These are phyloP conservation scores for Rhinoraja longicauda DNA, from an alignment of 2,797 vertebrate species.

Conservation along the genomic window DNA sequence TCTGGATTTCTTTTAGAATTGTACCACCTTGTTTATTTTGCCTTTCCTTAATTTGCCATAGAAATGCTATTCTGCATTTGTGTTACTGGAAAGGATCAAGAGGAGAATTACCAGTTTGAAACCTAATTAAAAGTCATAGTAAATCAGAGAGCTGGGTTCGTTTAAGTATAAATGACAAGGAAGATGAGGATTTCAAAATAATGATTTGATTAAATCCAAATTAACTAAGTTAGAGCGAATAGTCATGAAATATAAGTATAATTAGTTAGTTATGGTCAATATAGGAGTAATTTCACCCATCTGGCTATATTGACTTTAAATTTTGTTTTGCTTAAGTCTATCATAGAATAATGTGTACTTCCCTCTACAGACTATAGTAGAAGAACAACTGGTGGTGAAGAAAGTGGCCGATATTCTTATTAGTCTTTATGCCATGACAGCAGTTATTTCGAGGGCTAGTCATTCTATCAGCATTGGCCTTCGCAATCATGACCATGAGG, in stretches of 20 bases:
- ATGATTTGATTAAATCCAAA: background rate
- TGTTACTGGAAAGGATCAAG: background rate
- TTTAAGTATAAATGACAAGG: background rate
- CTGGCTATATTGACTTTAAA: background rate
- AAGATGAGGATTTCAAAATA: background rate
- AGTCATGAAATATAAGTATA: background rate
- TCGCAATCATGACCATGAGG: slow-evolving; percentile 82
- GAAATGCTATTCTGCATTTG: background rate
- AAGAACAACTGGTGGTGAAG: slow-evolving; percentile 88
- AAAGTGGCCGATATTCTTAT: slow-evolving; percentile 81
- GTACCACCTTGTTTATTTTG: too few relatives aligned
- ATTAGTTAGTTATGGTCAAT: background rate
- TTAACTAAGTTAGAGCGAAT: background rate
- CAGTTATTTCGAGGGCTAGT: slow-evolving; percentile 78
- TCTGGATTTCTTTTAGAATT: too few relatives aligned
- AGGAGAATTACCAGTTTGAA: too few relatives aligned
- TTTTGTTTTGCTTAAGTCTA: background rate
- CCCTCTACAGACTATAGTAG: slow-evolving; percentile 72
- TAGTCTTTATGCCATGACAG: slow-evolving; percentile 88
- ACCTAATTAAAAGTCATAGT: background rate
- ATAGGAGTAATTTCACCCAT: background rate
- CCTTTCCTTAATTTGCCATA: too few relatives aligned
- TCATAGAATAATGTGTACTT: background rate
- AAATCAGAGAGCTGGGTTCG: background rate
- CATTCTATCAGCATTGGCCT: slow-evolving; percentile 82